Conservation (phyloP, 2,888 invertebrate genomes). For the Melanostoma scalare region DNA sequence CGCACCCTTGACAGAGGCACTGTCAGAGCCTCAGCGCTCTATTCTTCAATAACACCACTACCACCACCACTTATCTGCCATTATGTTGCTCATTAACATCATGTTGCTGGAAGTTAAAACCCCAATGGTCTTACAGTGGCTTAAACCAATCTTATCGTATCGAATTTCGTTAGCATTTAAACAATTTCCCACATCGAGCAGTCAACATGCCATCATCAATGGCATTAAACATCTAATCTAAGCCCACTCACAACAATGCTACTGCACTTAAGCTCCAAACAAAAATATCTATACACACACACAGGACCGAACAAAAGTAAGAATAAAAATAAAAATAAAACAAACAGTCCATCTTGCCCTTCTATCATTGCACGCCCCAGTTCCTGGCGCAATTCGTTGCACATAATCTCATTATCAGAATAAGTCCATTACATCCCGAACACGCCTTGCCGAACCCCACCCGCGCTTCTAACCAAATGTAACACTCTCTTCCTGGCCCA, state of each 20-base stretch:
- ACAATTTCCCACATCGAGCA: slow-evolving; percentile 71
- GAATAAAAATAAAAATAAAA: slow-evolving; percentile 40
- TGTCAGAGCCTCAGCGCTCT: too few species aligned
- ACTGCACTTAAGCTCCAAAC: slow-evolving; percentile 69
- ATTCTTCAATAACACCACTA: neutral
- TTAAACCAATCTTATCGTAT: slow-evolving; percentile 62
- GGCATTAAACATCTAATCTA: slow-evolving; percentile 70
- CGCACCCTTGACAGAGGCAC: too few species aligned
- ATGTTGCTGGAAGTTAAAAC: slow-evolving; percentile 28
- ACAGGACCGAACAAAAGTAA: neutral
- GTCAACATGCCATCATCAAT: slow-evolving; percentile 73
- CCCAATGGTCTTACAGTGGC: slow-evolving; percentile 59
- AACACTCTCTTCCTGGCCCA: slow-evolving; percentile 47
- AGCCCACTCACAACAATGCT: slow-evolving; percentile 68
- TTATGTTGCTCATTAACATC: slow-evolving; percentile 60
- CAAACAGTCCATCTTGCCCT: slow-evolving; percentile 57
- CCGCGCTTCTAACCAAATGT: slow-evolving; percentile 24
- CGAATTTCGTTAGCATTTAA: slow-evolving; percentile 67
- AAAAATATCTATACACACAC: slow-evolving; percentile 15
- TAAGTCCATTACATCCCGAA: slow-evolving; percentile 43
- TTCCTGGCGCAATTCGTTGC: slow-evolving; percentile 75
- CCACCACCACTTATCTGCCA: slow-evolving; percentile 54
- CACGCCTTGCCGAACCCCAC: neutral
- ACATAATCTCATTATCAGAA: slow-evolving; percentile 76
- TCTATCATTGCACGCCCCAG: slow-evolving; percentile 68